Base-by-base conservation (phyloP, 2,113 vertebrate species). In the Phyllopteryx taeniolatus region DNA sequence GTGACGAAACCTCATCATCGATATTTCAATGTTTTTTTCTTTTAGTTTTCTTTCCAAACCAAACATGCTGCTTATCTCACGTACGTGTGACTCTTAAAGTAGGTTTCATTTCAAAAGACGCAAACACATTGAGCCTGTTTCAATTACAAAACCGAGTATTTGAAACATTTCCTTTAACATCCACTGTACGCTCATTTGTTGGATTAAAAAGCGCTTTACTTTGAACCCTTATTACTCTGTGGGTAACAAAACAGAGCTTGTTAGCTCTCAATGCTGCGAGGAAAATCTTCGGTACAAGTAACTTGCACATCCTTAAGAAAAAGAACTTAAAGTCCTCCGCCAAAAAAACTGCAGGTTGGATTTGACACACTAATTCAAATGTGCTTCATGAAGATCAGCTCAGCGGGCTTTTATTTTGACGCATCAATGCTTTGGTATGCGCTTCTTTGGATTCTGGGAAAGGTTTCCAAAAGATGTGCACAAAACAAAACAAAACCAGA, bases 21-120 rank as follows among this genome's bases (percentile, higher is more conserved):
- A 84, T 47, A 63, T 82, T 86, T 76, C 7, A 22, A 84, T 17
- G 44, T 71, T 42, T 59, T 72, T 74, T 59, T 57, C 22, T 27
- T 71, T 67, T 77, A 72, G 62, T 75, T 79, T 87, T 81, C 83
- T 83, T 85, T 91, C 79, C 65, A 88, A 89, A 91, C 91, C 89
- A 91, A 91, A 92, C 91, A 88, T 93, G 91, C 92, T 93, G 92
- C 92, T 93, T 92, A 83, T 88, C 83, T 89, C 88, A 90, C 90
- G 90, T 90, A 88, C 70, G 67, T 88, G 86, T 86, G 87, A 83
- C 83, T 72, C 72, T 70, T 72, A 75, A 56, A 63, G 72, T 71
- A 73, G 75, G 73, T 73, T 76, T 81, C 72, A 83, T 78, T 65
- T 59, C 83, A 74, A 54, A 74, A 83, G 75, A 84, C 70, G 63